Conservation (phyloP, 2,113 vertebrate species). For the Mustela lutreola region DNA sequence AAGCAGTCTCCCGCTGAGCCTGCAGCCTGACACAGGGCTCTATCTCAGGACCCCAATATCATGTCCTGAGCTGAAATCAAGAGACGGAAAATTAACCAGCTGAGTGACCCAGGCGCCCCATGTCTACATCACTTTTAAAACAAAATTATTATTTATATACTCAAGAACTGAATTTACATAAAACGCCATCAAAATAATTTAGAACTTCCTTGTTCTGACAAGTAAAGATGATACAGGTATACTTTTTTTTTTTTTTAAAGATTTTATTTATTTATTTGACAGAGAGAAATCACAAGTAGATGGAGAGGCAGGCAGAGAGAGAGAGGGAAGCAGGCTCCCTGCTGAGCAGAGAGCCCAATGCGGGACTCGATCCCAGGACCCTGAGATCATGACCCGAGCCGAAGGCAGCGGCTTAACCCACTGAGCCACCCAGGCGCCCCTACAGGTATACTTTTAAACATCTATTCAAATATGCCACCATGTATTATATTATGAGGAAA, state of each 20-base stretch:
- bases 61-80: background rate
- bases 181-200: constrained; percentile 13
- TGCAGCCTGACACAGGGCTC: background rate
- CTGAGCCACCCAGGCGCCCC: no score
- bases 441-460: background rate
- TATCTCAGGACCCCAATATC: background rate
- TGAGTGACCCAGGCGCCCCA: background rate
- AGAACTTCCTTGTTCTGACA: background rate
- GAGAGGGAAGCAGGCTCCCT: no score
- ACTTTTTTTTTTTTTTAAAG: no score
- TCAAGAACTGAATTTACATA: background rate
- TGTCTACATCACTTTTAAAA: background rate
- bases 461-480: background rate
- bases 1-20: background rate
- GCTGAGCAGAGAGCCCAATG: no score
- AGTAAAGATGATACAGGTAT: background rate
- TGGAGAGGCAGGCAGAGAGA: no score
- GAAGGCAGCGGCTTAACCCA: no score
- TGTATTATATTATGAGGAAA: background rate
- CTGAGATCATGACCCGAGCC: no score
- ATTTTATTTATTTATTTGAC: no score
- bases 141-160: background rate
- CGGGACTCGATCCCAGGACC: no score
- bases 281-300: no score
- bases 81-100: background rate